Conservation (phyloP, 2,113 vertebrate genomes). For the Nettapus auritus region DNA sequence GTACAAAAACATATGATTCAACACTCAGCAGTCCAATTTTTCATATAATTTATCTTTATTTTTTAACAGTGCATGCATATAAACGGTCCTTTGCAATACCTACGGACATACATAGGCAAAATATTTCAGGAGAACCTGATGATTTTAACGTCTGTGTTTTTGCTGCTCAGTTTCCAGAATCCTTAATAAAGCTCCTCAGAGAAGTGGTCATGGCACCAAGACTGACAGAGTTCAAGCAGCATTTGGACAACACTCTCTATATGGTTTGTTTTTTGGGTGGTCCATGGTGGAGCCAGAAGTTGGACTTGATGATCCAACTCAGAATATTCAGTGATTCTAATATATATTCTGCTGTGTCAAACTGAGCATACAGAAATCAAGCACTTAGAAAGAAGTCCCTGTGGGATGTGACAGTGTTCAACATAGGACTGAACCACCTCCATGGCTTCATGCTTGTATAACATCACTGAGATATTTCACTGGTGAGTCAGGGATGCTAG, state of each 20-base stretch:
- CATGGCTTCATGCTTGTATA: neutral
- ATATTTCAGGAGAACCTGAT: neutral
- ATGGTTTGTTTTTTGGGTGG: too few species aligned
- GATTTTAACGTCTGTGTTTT: neutral
- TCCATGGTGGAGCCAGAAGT: too few species aligned
- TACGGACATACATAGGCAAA: neutral
- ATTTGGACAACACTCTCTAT: too few species aligned
- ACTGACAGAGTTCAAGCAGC: too few species aligned
- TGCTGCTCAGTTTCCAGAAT: neutral
- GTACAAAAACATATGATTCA: neutral
- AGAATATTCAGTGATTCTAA: too few species aligned
- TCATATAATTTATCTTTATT: neutral
- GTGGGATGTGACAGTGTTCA: neutral
- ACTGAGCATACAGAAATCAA: neutral
- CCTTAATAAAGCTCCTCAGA: neutral
- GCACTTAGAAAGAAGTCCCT: neutral
- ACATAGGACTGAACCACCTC: neutral
- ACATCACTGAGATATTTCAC: neutral
- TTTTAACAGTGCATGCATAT: neutral
- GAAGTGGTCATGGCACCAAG: too few species aligned
- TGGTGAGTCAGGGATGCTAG: neutral
- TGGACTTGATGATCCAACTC: too few species aligned
- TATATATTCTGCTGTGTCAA: neutral
- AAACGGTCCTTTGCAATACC: neutral
- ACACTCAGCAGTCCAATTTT: neutral